Percentiles rank a stretch among this genome's conserved stretches.
These are phyloP conservation scores for Ferrisia virgata DNA, from an alignment of 2,888 invertebrate species.

Conservation along the genomic window DNA sequence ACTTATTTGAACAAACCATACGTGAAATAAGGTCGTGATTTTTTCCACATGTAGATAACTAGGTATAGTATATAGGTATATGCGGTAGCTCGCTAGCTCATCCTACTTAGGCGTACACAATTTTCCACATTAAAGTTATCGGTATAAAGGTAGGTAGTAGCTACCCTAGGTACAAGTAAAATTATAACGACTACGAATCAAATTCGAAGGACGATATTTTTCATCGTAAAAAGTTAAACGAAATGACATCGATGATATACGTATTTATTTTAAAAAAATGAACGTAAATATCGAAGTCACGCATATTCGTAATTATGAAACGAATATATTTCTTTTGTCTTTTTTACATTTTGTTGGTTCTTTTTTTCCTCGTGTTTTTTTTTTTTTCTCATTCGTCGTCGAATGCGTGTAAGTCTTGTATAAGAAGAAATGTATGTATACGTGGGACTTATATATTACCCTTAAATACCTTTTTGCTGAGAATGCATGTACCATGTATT, in stretches of 20 bases:
- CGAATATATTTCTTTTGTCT: neutral
- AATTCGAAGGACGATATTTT: neutral
- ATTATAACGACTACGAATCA: neutral
- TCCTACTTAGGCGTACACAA: neutral
- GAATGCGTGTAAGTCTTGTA: neutral
- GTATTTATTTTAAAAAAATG: neutral
- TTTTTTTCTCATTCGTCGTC: neutral
- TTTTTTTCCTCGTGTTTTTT: neutral
- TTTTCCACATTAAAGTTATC: neutral
- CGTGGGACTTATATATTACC: neutral
- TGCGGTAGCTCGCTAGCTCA: neutral
- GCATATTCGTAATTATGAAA: neutral
- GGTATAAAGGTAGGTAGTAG: too few relatives aligned
- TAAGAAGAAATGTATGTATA: neutral
- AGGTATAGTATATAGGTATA: too few relatives aligned
- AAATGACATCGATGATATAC: neutral
- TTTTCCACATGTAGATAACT: too few relatives aligned
- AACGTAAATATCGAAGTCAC: neutral
- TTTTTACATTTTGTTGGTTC: too few relatives aligned
- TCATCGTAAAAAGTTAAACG: neutral
- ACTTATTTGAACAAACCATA: neutral
- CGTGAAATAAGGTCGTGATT: neutral
- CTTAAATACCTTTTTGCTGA: neutral
- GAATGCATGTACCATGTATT: neutral
- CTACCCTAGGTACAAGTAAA: too few relatives aligned